Conservation (phyloP, 1,140 invertebrate genomes). For the Drosophila auraria region DNA sequence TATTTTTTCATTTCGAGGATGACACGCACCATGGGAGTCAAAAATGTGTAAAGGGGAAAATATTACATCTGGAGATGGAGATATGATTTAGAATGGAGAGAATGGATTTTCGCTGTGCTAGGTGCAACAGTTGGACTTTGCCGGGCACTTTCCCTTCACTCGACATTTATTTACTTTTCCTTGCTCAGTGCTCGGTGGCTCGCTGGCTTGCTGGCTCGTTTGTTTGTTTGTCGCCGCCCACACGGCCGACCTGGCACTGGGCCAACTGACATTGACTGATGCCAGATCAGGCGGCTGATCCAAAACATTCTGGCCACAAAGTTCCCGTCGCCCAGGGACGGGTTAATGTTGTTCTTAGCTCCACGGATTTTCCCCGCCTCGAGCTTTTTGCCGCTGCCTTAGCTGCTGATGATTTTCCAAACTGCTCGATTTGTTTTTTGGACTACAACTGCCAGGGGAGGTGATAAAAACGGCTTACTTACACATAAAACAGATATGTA, state of each 20-base stretch:
- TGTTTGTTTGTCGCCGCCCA: slow-evolving; percentile 66
- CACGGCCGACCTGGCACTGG: slow-evolving; percentile 64
- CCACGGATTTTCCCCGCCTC: slow-evolving; percentile 45
- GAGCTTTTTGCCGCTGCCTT: slow-evolving; percentile 43
- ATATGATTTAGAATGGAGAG: neutral
- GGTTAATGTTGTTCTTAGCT: slow-evolving; percentile 65
- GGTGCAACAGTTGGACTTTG: slow-evolving; percentile 28
- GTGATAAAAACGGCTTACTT: slow-evolving; percentile 64
- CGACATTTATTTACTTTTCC: slow-evolving; percentile 21
- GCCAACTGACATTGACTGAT: slow-evolving; percentile 83
- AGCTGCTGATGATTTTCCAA: slow-evolving; percentile 59
- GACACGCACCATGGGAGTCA: slow-evolving; percentile 11
- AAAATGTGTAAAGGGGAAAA: neutral
- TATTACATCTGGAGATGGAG: slow-evolving; percentile 10
- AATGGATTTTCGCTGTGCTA: neutral
- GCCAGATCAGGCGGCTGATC: slow-evolving; percentile 59
- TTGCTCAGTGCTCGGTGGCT: slow-evolving; percentile 1
- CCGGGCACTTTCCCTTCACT: slow-evolving; percentile 35
- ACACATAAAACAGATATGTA: slow-evolving; percentile 58
- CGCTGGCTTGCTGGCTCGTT: slow-evolving; percentile 28
- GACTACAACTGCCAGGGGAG: slow-evolving; percentile 18
- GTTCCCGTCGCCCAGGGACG: slow-evolving; percentile 42
- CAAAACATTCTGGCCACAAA: slow-evolving; percentile 33
- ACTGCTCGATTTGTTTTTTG: slow-evolving; percentile 3
- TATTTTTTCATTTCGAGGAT: slow-evolving; percentile 1